Percentiles rank a stretch among this genome's conserved stretches.
Conservation (phyloP, 2,888 invertebrate species). For the Megamerina dolium region DNA sequence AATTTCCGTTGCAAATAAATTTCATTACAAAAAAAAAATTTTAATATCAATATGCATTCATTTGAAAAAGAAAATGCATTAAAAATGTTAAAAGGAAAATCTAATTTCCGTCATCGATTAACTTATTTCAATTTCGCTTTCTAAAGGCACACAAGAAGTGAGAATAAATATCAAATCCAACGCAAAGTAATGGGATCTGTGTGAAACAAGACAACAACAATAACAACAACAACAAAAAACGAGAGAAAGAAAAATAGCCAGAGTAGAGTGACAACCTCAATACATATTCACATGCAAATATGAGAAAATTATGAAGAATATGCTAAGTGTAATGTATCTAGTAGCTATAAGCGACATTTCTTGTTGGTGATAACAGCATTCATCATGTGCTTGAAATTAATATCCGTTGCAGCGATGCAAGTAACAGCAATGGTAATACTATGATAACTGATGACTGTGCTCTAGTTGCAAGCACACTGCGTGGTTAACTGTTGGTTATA, state of each 20-base stretch:
- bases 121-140: conserved; percentile 21
- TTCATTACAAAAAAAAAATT: conserved; percentile 8
- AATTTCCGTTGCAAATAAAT: neutral
- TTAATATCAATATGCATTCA: conserved; percentile 17
- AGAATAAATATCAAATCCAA: neutral
- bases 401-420: conserved; percentile 25
- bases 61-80: neutral
- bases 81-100: conserved; percentile 23
- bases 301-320: too few relatives aligned
- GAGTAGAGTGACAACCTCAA: too few relatives aligned
- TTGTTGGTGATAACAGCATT: conserved; percentile 11
- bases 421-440: too few relatives aligned
- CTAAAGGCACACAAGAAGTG: conserved; percentile 7
- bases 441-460: too few relatives aligned
- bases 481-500: neutral
- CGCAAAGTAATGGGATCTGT: too few relatives aligned
- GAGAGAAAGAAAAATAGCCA: too few relatives aligned
- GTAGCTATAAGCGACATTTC: neutral
- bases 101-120: conserved; percentile 31
- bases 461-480: too few relatives aligned
- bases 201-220: too few relatives aligned
- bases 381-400: conserved; percentile 27
- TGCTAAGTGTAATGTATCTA: too few relatives aligned
- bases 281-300: too few relatives aligned
- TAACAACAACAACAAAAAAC: too few relatives aligned